These are phyloP conservation scores for Raja brachyura DNA, from an alignment of 2,113 vertebrate species.

Conservation along the genomic window DNA sequence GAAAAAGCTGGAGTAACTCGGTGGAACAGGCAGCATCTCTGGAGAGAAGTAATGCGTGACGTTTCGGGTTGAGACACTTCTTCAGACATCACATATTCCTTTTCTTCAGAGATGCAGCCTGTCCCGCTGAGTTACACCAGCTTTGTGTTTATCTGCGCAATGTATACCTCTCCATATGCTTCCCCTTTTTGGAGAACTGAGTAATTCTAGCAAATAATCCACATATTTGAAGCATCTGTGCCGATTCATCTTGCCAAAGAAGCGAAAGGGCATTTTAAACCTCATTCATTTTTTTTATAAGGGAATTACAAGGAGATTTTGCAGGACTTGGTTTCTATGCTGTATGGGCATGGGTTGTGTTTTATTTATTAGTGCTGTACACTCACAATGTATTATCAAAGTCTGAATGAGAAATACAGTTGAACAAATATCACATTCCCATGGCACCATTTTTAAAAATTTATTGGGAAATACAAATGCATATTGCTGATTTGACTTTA, in stretches of 20 bases:
- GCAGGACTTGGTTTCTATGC: background rate
- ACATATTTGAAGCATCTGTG: background rate
- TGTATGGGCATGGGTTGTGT: background rate
- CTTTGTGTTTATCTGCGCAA: no score
- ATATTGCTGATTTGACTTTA: background rate
- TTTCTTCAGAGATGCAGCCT: no score
- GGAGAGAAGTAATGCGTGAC: no score
- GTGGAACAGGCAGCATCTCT: no score
- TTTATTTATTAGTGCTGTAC: background rate
- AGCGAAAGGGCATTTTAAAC: background rate
- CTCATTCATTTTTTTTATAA: background rate
- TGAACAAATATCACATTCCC: background rate
- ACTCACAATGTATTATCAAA: background rate
- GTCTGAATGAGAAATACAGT: background rate
- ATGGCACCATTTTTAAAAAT: background rate
- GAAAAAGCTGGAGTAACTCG: no score
- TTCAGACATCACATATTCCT: no score
- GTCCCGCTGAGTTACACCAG: no score
- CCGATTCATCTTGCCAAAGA: slow-evolving; percentile 8
- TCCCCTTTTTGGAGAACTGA: background rate
- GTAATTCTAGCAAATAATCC: background rate
- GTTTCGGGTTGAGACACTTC: no score
- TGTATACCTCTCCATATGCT: background rate
- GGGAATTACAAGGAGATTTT: background rate
- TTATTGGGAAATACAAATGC: background rate